phyloP scores from a whole-genome alignment of 2,113 vertebrate species.

The Murina feae region DNA sequence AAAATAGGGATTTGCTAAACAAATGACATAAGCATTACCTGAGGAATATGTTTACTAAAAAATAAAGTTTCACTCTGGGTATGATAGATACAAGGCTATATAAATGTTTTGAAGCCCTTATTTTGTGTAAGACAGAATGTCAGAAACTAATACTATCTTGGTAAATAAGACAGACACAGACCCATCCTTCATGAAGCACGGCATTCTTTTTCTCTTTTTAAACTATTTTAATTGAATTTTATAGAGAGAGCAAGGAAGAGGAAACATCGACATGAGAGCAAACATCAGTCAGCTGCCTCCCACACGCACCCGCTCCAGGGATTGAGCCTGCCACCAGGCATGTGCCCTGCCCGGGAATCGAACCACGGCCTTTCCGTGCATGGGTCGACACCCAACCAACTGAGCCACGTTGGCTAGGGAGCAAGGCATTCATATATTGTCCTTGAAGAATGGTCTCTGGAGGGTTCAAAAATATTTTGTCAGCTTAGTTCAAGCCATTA shows the following conservation, averaged over 20 bases:
- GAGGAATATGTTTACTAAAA: neutral
- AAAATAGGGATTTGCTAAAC: neutral
- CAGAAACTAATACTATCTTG: neutral
- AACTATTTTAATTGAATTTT: neutral
- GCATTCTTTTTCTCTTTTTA: neutral
- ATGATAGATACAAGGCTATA: neutral
- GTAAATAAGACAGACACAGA: neutral
- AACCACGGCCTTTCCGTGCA: neutral
- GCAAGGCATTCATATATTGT: neutral
- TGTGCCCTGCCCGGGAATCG: neutral
- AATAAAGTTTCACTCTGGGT: neutral
- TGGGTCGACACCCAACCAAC: no score
- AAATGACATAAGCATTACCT: neutral
- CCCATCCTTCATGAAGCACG: neutral
- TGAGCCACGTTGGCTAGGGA: neutral
- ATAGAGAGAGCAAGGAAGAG: neutral
- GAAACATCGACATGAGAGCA: neutral
- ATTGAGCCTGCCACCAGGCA: no score
- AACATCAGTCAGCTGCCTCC: neutral
- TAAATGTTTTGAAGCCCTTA: neutral
- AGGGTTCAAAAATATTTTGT: neutral
- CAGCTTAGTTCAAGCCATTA: neutral
- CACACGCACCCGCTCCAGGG: neutral
- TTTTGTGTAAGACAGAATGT: neutral
- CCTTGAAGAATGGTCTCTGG: neutral